Conservation (phyloP, 2,113 vertebrate genomes). For the Euleptes europaea region DNA sequence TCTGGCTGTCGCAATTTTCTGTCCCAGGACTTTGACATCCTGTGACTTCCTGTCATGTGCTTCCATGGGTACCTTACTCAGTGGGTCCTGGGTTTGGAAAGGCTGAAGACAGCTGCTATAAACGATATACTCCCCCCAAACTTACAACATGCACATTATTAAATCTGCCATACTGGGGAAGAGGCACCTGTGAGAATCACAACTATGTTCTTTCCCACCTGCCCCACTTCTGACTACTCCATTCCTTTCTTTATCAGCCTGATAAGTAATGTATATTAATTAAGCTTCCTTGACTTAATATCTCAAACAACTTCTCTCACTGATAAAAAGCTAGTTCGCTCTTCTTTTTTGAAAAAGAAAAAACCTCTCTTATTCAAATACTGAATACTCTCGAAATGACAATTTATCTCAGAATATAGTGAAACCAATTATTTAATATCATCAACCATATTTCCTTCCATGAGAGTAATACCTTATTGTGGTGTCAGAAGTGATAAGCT, state of each 20-base stretch:
- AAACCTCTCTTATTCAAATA: background rate
- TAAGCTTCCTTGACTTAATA: constrained; percentile 18
- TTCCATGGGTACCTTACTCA: too few relatives aligned
- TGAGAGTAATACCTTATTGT: background rate
- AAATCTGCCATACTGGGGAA: too few relatives aligned
- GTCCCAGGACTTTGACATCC: too few relatives aligned
- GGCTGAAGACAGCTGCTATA: too few relatives aligned
- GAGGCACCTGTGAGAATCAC: too few relatives aligned
- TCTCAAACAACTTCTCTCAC: background rate
- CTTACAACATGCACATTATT: too few relatives aligned
- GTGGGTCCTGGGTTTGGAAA: too few relatives aligned
- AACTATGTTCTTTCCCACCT: background rate
- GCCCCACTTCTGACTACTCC: background rate
- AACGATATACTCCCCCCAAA: too few relatives aligned
- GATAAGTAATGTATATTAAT: background rate
- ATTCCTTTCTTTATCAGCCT: background rate
- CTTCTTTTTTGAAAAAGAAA: background rate
- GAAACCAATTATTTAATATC: constrained; percentile 1
- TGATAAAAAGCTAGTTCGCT: constrained; percentile 12
- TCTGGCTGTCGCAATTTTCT: too few relatives aligned
- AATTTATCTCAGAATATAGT: constrained; percentile 6
- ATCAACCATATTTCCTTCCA: constrained; percentile 12
- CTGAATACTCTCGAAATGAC: constrained; percentile 12
- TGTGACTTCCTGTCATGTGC: too few relatives aligned
- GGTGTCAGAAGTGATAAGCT: background rate